These are phyloP conservation scores for Helicoverpa zea DNA, from an alignment of 1,140 invertebrate species.

Conservation along the genomic window DNA sequence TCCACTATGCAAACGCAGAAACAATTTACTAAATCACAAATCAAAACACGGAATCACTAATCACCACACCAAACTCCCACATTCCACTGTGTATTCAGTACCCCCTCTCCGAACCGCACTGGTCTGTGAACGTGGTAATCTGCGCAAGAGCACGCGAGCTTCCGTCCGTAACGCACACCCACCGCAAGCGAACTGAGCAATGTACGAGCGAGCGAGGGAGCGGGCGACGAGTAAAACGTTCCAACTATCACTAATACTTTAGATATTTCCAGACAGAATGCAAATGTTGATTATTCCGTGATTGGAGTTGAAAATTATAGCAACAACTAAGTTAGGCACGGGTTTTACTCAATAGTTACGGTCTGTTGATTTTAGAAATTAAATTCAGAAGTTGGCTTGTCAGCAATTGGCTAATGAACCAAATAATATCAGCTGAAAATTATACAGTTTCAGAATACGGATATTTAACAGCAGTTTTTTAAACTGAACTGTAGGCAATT, in stretches of 20 bases:
- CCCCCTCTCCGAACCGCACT: conserved; percentile 33
- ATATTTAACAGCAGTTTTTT: too few relatives aligned
- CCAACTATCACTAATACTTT: background rate
- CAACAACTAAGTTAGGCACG: background rate
- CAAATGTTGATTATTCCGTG: background rate
- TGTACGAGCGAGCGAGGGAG: conserved; percentile 46
- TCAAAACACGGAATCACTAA: conserved; percentile 34
- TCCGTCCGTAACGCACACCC: conserved; percentile 64
- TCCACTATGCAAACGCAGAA: background rate
- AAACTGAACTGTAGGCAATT: too few relatives aligned
- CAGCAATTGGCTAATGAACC: background rate
- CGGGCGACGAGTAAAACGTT: conserved; percentile 16
- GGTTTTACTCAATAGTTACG: background rate
- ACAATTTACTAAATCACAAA: conserved; percentile 34
- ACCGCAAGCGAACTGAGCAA: conserved; percentile 47
- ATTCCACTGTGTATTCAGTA: conserved; percentile 14
- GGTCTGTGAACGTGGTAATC: conserved; percentile 55
- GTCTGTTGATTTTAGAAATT: conserved; percentile 8
- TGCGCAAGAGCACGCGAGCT: conserved; percentile 64
- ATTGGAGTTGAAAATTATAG: background rate
- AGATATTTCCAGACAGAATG: background rate
- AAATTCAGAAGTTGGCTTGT: background rate
- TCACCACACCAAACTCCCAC: conserved; percentile 18
- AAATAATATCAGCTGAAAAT: too few relatives aligned
- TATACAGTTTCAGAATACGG: too few relatives aligned